Evolutionary conservation across 2,113 vertebrate species (phyloP), one percentile per base, ranked within the genome.

Genomic region (Chelonoidis abingdonii): DNA sequence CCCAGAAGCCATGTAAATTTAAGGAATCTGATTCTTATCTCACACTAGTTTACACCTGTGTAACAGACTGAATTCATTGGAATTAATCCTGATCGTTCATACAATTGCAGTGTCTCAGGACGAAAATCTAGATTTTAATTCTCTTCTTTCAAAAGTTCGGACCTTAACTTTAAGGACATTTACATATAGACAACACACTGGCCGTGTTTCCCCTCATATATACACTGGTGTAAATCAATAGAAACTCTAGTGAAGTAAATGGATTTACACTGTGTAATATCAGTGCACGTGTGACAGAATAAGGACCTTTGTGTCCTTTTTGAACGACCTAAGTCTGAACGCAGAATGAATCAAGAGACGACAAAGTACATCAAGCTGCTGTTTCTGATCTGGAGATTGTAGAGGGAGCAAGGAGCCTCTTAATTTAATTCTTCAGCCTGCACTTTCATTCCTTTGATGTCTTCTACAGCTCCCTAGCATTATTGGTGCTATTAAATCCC

Each of bases 181-280:
- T 69, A 69, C 17, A 69, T 8, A 14, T 17, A 65, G 31, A 65
- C 65, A 69, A 21, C 17, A n/a, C 17, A 10, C 16, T 25, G 27
- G 1, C 0, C 1, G 6, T 1, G 3, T 25, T 2, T 78, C 35
- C 24, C 14, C 6, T 65, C 31, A 69, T 10, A 57, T 16, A 65
- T 17, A 29, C 6, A 54, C 19, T 19, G 4, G 13, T 83, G 54
- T 10, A 49, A 87, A 80, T 6, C 13, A 54, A 27, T 16, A 75
- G 6, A 5, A 90, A 62, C 1, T 14, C 27, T 49, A 38, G 83
- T 38, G 35, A 79, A 72, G 65, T 22, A 72, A 72, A 72, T 72
- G 19, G n/a, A 38, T 72, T 72, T 72, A 4, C 16, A 57, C 25
- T 3, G 1, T 6, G 53, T 16, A 82, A 86, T 12, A 87, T 31